Evolutionary conservation across 2,113 vertebrate genomes (phyloP), one percentile per base, ranked within the genome.

Genomic region (Numida meleagris): DNA sequence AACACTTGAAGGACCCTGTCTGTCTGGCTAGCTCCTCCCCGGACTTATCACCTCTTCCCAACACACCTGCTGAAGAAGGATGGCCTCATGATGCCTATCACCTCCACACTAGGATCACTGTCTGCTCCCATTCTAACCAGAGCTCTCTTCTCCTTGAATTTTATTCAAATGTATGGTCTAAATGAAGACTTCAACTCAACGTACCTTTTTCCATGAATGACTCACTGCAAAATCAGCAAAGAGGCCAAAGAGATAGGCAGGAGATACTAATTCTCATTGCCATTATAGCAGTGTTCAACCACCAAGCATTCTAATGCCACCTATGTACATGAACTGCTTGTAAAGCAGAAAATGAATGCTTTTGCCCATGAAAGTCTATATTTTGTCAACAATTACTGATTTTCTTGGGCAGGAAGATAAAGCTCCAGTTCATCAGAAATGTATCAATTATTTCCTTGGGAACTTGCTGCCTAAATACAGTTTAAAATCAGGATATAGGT

Each of bases 131-230:
- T 10, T 63, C 23, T 43, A 65, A 34, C 25, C 50, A 88, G 58
- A 61, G 2, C 3, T 66, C 15, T 61, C 23, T 48, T 67, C 13
- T 8, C 34, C 40, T 43, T 57, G 9, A 25, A 51, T 61, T 82
- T 80, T 5, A 65, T 34, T 38, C 33, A 3, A 31, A 14, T 38
- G 21, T 3, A 15, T 17, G 24, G 36, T 66, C 78, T 65, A 71
- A 71, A 43, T 1, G 12, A 12, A 17, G n/a, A 3, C 19, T 6
- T 25, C 24, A 14, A 40, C 23, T 62, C 42, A 27, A 40, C 10
- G 3, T 62, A 9, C 9, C 0, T 0, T 20, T 75, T 23, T 38
- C 16, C 20, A 38, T 29, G 42, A 63, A 70, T 4, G 12, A 48
- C 11, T 16, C 3, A 1, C 21, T 38, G 18, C 36, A 80, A 75